Evolutionary conservation across 1,140 invertebrate genomes (phyloP).

Genomic region (Coboldia fuscipes): DNA sequence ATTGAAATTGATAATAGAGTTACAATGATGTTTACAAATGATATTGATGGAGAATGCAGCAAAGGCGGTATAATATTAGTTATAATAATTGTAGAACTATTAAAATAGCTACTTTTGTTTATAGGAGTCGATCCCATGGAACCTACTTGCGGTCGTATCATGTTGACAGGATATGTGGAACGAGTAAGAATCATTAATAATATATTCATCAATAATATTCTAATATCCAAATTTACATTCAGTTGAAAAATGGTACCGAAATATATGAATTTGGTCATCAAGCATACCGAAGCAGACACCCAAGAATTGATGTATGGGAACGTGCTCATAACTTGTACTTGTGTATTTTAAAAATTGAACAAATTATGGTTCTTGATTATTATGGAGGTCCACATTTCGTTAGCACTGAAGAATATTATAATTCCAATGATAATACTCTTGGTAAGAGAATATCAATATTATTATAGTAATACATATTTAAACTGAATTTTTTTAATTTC

Average conservation of each 20-base stretch:
- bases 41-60: slow-evolving; percentile 42
- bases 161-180: slow-evolving; percentile 44
- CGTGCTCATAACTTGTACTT: slow-evolving; percentile 50
- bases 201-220: slow-evolving; percentile 4
- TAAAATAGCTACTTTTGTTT: too few relatives aligned
- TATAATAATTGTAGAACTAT: too few relatives aligned
- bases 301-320: slow-evolving; percentile 38
- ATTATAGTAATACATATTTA: too few relatives aligned
- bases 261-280: slow-evolving; percentile 36
- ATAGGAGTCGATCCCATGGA: slow-evolving; percentile 65
- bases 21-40: slow-evolving; percentile 42
- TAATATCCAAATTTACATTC: slow-evolving; percentile 6
- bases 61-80: slow-evolving; percentile 28
- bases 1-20: slow-evolving; percentile 39
- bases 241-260: slow-evolving; percentile 31
- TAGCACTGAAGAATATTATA: slow-evolving; percentile 32
- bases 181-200: slow-evolving; percentile 25
- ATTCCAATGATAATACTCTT: not conserved
- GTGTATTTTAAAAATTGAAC: slow-evolving; percentile 43
- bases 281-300: slow-evolving; percentile 45
- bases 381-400: slow-evolving; percentile 54
- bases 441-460: too few relatives aligned
- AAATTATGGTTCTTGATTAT: slow-evolving; percentile 48
- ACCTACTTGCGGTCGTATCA: slow-evolving; percentile 51
- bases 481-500: too few relatives aligned